Evolutionary conservation across 64 coral and sea anemone species (phyloP), one percentile per base, ranked within the genome.

Genomic region (Stichodactyla helianthus): DNA sequence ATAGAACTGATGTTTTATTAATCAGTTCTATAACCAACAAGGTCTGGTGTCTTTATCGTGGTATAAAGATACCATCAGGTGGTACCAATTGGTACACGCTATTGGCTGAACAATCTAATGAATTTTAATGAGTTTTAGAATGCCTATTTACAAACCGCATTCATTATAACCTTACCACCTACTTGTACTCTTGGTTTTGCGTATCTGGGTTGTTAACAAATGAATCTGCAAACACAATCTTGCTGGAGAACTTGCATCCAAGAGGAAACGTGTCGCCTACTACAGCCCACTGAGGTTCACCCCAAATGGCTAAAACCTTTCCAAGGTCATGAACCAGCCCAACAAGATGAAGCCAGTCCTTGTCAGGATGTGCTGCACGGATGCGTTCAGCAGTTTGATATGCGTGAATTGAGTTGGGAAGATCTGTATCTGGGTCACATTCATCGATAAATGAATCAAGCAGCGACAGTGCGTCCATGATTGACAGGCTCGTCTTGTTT

Each of bases 271-370:
- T 93, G 52, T 99, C 97, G 9, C 97, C 97, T 5, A 99, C 97
- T 6, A 99, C 97, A 84, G 87, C 88, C 35, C 93, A 95, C 52
- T 99, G 97, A 16, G 93, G 97, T 12, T 93, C 97, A 15, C 85
- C 97, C 90, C 89, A 99, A 25, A 99, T 53, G 1, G 97, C 97
- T 88, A 99, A 84, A 44, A 99, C 93, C 50, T 99, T 99, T 12
- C 97, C 97, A 10, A 99, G 61, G 25, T 99, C 97, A 87, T 99
- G 97, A 20, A 99, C 53, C 51, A 99, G 88, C 5, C 97, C 97
- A 54, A 90, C 93, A 26, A 99, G 83, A 16, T 95, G 97, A 85
- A 99, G 95, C 97, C 97, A 99, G 1, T 99, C 97, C 44, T 99
- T 91, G 55, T 94, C 90, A 9, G 97, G 97, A 80, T 99, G 91